Percentiles rank a stretch among this genome's conserved stretches.
Evolutionary conservation across 2,888 invertebrate genomes (phyloP).

Genomic region (Labia minor): DNA sequence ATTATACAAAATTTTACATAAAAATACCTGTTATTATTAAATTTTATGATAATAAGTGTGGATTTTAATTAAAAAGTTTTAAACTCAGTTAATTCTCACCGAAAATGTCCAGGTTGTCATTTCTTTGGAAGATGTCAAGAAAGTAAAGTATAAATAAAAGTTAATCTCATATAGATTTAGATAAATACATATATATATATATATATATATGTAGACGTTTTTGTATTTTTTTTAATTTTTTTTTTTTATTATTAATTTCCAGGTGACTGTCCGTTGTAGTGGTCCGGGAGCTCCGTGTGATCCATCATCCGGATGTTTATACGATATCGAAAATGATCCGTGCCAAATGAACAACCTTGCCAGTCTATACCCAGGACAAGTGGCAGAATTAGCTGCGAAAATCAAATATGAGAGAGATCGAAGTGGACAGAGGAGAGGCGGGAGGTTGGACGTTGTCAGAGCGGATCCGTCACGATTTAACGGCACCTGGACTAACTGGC

Average conservation of each 20-base stretch:
- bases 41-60: no score
- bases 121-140: no score
- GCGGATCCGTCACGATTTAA: conserved; percentile 61
- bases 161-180: no score
- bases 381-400: conserved; percentile 34
- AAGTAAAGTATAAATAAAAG: no score
- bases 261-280: background rate
- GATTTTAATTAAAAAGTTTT: no score
- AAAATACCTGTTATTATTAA: no score
- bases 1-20: no score
- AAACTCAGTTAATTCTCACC: no score
- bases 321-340: conserved; percentile 66
- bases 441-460: conserved; percentile 41
- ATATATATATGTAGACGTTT: no score
- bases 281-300: background rate
- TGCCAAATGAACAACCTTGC: conserved; percentile 61
- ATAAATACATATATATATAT: no score
- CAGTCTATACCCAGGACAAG: conserved; percentile 30
- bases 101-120: no score
- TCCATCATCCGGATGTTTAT: conserved; percentile 50
- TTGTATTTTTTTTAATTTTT: no score
- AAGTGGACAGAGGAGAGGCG: conserved; percentile 43
- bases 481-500: conserved; percentile 63
- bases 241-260: background rate
- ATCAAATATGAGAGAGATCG: conserved; percentile 39